Percentiles rank a stretch among this genome's conserved stretches.
These are phyloP conservation scores for Cryptophagus acutangulus DNA, from an alignment of 2,888 invertebrate species.

Conservation along the genomic window DNA sequence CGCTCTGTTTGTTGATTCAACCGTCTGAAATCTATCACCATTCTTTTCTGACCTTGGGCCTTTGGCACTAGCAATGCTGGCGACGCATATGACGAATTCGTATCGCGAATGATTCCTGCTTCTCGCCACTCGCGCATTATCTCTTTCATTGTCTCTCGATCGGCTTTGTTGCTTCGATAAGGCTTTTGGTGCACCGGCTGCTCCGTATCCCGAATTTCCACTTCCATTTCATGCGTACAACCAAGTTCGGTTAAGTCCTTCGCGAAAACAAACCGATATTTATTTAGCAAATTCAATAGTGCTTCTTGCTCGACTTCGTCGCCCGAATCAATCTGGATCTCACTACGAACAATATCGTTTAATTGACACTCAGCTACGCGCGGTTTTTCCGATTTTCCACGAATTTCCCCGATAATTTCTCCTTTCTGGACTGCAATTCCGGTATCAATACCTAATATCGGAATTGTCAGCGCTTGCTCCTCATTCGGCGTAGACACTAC, in stretches of 20 bases:
- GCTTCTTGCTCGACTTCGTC: too few species aligned
- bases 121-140: slow-evolving; percentile 18
- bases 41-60: slow-evolving; percentile 23
- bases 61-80: slow-evolving; percentile 24
- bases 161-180: slow-evolving; percentile 12
- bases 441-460: too few species aligned
- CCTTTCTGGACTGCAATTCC: too few species aligned
- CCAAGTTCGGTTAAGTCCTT: slow-evolving; percentile 15
- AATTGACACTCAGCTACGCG: too few species aligned
- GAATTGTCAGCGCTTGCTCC: too few species aligned
- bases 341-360: too few species aligned
- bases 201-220: slow-evolving; percentile 14
- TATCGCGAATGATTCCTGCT: slow-evolving; percentile 21
- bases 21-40: slow-evolving; percentile 7
- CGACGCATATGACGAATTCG: slow-evolving; percentile 22
- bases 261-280: too few species aligned
- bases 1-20: slow-evolving; percentile 9
- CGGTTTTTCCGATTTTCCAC: too few species aligned
- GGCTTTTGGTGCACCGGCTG: slow-evolving; percentile 14
- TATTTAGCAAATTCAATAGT: too few species aligned
- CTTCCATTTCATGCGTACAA: slow-evolving; percentile 13
- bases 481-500: too few species aligned
- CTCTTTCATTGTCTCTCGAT: slow-evolving; percentile 14
- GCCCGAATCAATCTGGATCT: too few species aligned
- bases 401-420: too few species aligned